phyloP scores from a whole-genome alignment of 2,797 vertebrate species.

The Anguilla marmorata region DNA sequence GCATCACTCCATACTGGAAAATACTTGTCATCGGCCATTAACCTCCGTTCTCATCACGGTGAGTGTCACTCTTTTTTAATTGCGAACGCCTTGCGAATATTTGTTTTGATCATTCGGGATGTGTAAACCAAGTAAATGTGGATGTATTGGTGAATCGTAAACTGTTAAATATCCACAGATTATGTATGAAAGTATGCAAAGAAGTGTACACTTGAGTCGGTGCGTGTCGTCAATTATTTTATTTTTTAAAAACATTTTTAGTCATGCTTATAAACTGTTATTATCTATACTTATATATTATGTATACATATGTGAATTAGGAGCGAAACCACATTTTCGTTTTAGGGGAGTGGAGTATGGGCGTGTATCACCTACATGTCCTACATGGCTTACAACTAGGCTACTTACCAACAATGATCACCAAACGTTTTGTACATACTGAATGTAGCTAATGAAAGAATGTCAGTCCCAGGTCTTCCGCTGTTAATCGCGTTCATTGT shows the following conservation, averaged over 20 bases:
- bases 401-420: not conserved
- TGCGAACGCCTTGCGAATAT: not conserved
- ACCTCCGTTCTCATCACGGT: constrained; percentile 90
- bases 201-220: not conserved
- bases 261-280: not conserved
- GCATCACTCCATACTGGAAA: constrained; percentile 86
- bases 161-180: constrained; percentile 47
- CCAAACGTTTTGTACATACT: not conserved
- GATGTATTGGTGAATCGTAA: constrained; percentile 20
- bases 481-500: not conserved
- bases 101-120: not conserved
- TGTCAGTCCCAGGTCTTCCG: not conserved
- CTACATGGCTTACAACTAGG: not conserved
- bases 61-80: constrained; percentile 64
- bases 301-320: not conserved
- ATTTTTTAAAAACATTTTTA: not conserved
- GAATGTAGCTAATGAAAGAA: not conserved
- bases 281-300: not conserved
- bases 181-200: not conserved
- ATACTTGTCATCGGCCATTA: constrained; percentile 87
- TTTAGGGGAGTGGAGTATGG: not conserved
- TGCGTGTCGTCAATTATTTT: not conserved
- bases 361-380: not conserved
- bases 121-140: not conserved
- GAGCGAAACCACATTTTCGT: not conserved